Base-by-base conservation (phyloP, 2,888 invertebrate genomes). In the Limnephilus marmoratus region DNA sequence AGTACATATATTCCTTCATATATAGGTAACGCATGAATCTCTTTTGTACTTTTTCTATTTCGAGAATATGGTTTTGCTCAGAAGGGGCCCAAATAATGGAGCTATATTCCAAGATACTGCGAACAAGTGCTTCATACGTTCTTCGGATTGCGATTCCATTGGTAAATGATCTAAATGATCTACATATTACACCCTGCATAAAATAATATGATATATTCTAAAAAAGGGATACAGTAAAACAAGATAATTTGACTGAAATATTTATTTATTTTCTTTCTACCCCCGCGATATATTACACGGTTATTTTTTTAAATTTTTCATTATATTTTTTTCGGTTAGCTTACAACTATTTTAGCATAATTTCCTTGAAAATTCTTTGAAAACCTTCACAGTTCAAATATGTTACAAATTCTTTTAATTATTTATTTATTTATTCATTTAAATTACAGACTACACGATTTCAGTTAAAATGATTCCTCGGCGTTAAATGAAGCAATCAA, bases 191-290 rank as follows among this genome's bases (percentile, higher is more conserved):
- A 37, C 11, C 49, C 12, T 18, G 3, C 5, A 15, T 53, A 18
- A 53, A 53, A 68, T 24, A 68, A 0, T 1, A 68, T 68, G 68
- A 68, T 4, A 68, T 68, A 68, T n/a, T 68, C 0, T 9, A 24
- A 24, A n/a, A 24, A 9, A 1, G n/a, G 68, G 15, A 41, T n/a
- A 90, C 34, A 90, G 45, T 90, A 92, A 92, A 92, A 87, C 90
- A 68, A 90, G 34, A n/a, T 0, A 49, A 41, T 68, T 90, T 91
- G 90, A 90, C 89, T 93, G 92, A 91, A 93, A 91, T 93, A 93
- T 91, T 93, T 92, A 92, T 92, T 93, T 90, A 90, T 92, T 93
- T 92, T 93, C 91, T 92, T 91, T 89, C 92, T 93, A 93, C 91
- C 93, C 88, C 68, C 93, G 91, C 93, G 92, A 93, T 93, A 93